Evolutionary conservation across 2,797 vertebrate species (phyloP).

Genomic region (Buceros bicornis): DNA sequence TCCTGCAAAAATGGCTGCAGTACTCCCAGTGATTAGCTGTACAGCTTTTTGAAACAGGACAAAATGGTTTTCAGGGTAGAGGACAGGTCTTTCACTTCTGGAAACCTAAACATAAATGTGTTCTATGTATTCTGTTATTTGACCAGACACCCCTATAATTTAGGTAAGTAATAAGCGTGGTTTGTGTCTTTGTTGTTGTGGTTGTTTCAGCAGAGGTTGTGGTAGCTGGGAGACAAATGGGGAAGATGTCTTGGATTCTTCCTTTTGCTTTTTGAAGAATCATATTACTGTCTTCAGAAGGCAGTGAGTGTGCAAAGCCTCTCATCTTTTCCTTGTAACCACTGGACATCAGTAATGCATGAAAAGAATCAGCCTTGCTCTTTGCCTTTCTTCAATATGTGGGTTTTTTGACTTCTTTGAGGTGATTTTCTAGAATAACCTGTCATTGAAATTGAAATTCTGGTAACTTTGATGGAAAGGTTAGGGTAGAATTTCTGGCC

Average conservation of each 20-base stretch:
- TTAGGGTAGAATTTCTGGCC: not conserved
- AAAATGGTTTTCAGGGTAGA: constrained; percentile 17
- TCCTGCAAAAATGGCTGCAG: constrained; percentile 2
- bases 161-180: not conserved
- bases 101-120: not conserved
- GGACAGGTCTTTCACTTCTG: not conserved
- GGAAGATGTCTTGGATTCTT: not conserved
- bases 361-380: not conserved
- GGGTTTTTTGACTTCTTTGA: not conserved
- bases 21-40: not conserved
- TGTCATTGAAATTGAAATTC: not conserved
- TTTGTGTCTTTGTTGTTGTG: not conserved
- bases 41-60: constrained; percentile 1
- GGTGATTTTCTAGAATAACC: not conserved
- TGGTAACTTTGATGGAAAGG: not conserved
- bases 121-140: constrained; percentile 8
- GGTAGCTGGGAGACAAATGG: not conserved
- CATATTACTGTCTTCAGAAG: not conserved
- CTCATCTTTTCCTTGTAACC: not conserved
- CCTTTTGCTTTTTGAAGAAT: not conserved
- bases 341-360: not conserved
- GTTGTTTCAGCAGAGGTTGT: not conserved
- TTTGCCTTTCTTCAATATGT: not conserved
- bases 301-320: not conserved
- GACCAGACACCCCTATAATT: not conserved